These are phyloP conservation scores for Gastrophryne carolinensis DNA, from an alignment of 2,797 vertebrate species.

Conservation along the genomic window DNA sequence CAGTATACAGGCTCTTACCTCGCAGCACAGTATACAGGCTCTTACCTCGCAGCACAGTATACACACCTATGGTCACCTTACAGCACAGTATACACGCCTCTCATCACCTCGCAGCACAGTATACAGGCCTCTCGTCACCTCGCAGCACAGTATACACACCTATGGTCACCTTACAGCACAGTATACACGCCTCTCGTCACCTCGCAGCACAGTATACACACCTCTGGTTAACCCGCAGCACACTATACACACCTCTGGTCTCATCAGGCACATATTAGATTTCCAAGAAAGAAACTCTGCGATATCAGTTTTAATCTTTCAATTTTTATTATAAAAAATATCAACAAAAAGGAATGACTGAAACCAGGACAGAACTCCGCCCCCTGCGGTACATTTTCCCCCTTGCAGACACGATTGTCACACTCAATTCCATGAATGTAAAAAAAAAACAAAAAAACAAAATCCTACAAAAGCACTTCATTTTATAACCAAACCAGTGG, in stretches of 20 bases:
- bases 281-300: no score
- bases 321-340: conserved; percentile 34
- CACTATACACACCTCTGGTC: no score
- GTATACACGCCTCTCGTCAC: no score
- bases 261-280: no score
- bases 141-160: no score
- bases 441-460: background rate
- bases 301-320: background rate
- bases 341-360: conserved; percentile 23
- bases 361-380: background rate
- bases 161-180: no score
- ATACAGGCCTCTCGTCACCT: background rate
- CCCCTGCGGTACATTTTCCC: background rate
- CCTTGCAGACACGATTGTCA: background rate
- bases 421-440: background rate
- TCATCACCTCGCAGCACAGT: background rate
- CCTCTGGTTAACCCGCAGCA: no score
- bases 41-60: no score
- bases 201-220: no score
- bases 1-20: no score
- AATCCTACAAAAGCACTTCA: background rate
- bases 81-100: background rate
- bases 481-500: background rate
- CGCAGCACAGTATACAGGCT: no score
- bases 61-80: no score